Conservation (phyloP, 2,113 vertebrate species). For the Stegastes partitus region DNA sequence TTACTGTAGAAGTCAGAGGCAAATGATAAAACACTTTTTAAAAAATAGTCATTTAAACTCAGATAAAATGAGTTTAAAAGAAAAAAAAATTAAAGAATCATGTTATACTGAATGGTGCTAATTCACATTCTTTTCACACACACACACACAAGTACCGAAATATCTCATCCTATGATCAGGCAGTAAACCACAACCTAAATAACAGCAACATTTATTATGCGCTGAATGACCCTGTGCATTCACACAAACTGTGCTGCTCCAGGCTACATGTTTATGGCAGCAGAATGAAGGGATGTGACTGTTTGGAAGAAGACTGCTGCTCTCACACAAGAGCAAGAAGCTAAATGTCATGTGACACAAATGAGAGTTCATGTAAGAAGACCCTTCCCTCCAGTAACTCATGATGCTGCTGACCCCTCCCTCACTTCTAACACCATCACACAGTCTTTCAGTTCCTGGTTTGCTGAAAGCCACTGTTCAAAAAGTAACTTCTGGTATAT, state of each 20-base stretch:
- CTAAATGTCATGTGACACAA: conserved; percentile 61
- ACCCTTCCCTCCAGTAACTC: conserved; percentile 8
- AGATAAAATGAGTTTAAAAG: too few relatives aligned
- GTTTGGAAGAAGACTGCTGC: conserved; percentile 24
- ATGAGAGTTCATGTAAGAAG: conserved; percentile 4
- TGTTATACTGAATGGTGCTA: too few relatives aligned
- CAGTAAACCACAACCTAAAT: too few relatives aligned
- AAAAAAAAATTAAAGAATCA: too few relatives aligned
- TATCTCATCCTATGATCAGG: too few relatives aligned
- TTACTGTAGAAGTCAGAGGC: too few relatives aligned
- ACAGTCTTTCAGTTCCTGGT: conserved; percentile 17
- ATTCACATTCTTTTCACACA: too few relatives aligned
- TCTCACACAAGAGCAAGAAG: conserved; percentile 23
- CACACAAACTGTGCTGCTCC: conserved; percentile 34
- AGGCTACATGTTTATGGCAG: conserved; percentile 29
- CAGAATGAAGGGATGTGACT: conserved; percentile 45
- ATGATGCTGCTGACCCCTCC: background rate
- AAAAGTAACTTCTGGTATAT: background rate
- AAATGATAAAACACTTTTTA: too few relatives aligned
- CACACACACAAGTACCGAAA: too few relatives aligned
- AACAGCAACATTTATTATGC: too few relatives aligned
- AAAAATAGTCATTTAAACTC: too few relatives aligned
- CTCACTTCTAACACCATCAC: background rate
- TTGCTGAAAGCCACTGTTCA: conserved; percentile 5
- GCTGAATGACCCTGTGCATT: background rate